Evolutionary conservation across 1,140 invertebrate genomes (phyloP), one percentile per base, ranked within the genome.

Genomic region (Macrotrachela quadricornifera): DNA sequence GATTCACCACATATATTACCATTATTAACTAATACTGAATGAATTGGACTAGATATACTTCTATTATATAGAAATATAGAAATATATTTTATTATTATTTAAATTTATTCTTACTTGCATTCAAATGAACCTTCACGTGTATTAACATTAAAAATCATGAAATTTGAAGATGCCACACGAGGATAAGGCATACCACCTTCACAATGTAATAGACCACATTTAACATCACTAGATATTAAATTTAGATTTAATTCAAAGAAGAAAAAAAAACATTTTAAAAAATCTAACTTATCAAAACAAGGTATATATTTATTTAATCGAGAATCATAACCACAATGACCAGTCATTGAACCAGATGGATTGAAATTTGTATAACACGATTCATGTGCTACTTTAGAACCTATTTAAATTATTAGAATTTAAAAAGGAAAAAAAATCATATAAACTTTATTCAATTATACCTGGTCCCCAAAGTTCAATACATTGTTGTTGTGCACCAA

Each of bases 301-400:
- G 83, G 88, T 58, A 84, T 74, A 66, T 77, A 85, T 63, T 37
- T 80, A 78, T 21, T 82, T 83, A 57, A 75, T 75, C 14, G 21
- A 30, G 66, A 59, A 63, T 88, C 81, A 45, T 78, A 78, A 1
- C 87, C 87, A 70, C 87, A 94, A 67, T 94, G 85, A 0, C 87
- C 88, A 59, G 81, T 87, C 49, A 83, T 80, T 6, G 82, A 83
- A 12, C 88, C 88, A 62, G 88, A 84, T 0, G 83, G 81, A 68
- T 94, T 94, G 69, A 90, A 92, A 63, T 85, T 79, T 56, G 86
- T 80, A 68, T 82, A 94, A 70, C 87, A 94, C 58, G 85, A 76
- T 44, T 77, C 74, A 63, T 88, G 82, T 2, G 80, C 81, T 0
- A 78, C 77, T 49, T 75, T 69, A 1, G 80, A 79, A 9, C 79